A percentile compares a stretch with the other conserved stretches of the same genome.
Evolutionary conservation across 1,140 invertebrate species (phyloP).

Genomic region (Asbolus verrucosus): DNA sequence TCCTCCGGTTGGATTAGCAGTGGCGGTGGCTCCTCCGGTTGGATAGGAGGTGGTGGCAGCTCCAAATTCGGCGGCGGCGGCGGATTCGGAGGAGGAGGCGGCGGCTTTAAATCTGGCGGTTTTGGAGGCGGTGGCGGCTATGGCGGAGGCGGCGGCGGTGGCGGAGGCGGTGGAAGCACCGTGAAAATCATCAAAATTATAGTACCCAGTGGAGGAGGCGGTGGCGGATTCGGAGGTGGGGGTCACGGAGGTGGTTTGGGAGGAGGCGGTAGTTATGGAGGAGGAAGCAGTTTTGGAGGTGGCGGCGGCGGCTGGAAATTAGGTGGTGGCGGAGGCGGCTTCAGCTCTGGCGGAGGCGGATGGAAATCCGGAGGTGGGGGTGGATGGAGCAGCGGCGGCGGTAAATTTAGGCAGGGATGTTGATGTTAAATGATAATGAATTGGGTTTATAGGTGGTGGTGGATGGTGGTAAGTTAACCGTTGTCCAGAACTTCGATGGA

Average conservation of each 20-base stretch:
- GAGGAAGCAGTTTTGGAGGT: constrained; percentile 41
- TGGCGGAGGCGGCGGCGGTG: constrained; percentile 41
- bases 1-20: constrained; percentile 41
- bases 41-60: background rate
- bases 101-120: constrained; percentile 50
- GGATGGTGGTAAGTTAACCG: constrained; percentile 32
- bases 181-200: constrained; percentile 46
- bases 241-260: constrained; percentile 29
- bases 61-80: constrained; percentile 20
- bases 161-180: constrained; percentile 35
- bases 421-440: background rate
- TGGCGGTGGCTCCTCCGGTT: constrained; percentile 13
- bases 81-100: constrained; percentile 46
- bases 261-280: constrained; percentile 41
- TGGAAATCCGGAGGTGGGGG: constrained; percentile 38
- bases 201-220: constrained; percentile 46
- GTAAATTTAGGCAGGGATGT: constrained; percentile 45
- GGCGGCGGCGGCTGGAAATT: constrained; percentile 52
- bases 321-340: constrained; percentile 46
- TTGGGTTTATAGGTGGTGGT: constrained; percentile 4
- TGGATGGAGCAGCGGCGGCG: constrained; percentile 35
- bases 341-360: constrained; percentile 7
- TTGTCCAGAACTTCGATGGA: background rate
- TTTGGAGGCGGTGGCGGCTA: constrained; percentile 45
- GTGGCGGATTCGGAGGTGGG: constrained; percentile 14